These are phyloP conservation scores for Brachionichthys hirsutus DNA, from an alignment of 2,113 vertebrate genomes.

Conservation along the genomic window DNA sequence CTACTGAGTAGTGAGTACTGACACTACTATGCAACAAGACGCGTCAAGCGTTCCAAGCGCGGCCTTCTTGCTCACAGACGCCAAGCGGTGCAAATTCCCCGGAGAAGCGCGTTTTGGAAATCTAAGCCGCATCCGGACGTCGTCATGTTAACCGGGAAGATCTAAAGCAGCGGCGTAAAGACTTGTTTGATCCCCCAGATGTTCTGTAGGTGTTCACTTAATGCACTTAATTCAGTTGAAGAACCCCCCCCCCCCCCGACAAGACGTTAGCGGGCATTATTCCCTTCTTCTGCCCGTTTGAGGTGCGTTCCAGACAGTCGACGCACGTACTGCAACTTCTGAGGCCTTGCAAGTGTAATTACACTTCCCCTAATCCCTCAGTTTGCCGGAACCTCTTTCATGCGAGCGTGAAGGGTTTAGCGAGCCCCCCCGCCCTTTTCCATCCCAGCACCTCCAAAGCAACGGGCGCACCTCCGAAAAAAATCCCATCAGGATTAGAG, in stretches of 20 bases:
- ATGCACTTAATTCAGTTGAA: constrained; percentile 20
- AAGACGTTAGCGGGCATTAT: constrained; percentile 22
- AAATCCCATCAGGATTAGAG: constrained; percentile 71
- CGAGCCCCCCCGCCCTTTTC: constrained; percentile 38
- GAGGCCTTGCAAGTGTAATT: constrained; percentile 58
- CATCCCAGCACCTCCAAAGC: constrained; percentile 51
- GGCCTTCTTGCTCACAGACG: no score
- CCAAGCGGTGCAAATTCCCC: no score
- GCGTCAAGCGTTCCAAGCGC: no score
- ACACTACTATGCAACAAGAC: no score
- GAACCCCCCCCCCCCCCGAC: constrained; percentile 10
- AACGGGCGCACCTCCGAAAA: constrained; percentile 53
- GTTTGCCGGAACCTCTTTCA: constrained; percentile 65
- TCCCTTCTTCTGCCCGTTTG: constrained; percentile 23
- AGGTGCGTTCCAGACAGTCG: constrained; percentile 50
- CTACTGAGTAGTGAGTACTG: no score
- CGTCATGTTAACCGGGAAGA: neutral
- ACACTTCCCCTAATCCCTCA: constrained; percentile 63
- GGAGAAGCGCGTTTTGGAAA: no score
- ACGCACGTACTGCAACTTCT: constrained; percentile 40
- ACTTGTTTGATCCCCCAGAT: constrained; percentile 19
- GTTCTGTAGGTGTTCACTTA: constrained; percentile 5
- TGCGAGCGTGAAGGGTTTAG: constrained; percentile 63
- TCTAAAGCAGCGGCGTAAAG: neutral
- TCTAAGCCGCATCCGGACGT: no score